Conservation (phyloP, 2,113 vertebrate species). For the Prolemur simus region DNA sequence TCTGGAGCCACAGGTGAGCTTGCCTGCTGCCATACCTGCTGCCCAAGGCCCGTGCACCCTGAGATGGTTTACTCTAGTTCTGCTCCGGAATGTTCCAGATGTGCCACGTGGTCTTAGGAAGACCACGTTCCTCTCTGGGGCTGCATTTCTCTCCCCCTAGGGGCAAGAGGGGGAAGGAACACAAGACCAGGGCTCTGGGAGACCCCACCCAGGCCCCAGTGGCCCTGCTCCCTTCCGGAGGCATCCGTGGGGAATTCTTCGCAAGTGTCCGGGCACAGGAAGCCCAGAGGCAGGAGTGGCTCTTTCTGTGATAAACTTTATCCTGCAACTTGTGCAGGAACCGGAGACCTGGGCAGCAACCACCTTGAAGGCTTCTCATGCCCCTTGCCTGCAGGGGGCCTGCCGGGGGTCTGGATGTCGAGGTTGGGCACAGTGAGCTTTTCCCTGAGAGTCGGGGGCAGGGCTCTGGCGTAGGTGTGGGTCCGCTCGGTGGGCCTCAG, state of each 20-base stretch:
- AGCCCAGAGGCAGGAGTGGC: neutral
- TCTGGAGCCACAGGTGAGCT: neutral
- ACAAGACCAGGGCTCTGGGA: neutral
- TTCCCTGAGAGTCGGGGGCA: neutral
- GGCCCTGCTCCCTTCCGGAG: neutral
- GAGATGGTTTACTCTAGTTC: too few species aligned
- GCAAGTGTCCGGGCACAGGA: neutral
- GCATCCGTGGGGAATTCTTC: neutral
- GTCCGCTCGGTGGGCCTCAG: neutral
- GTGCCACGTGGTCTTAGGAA: neutral
- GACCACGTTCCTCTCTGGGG: neutral
- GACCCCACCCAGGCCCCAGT: neutral
- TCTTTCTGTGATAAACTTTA: neutral
- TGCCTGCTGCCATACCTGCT: neutral
- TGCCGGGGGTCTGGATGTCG: too few species aligned
- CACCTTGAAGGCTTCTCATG: neutral
- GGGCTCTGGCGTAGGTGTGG: rapidly evolving
- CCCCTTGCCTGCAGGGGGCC: neutral
- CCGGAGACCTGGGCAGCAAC: rapidly evolving
- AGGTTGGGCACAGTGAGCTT: neutral
- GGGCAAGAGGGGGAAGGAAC: neutral
- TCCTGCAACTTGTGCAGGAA: neutral
- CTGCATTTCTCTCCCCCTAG: rapidly evolving
- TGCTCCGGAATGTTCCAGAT: neutral
- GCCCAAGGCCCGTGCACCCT: neutral